Conservation (phyloP, 2,888 invertebrate genomes). For the Tyria jacobaeae region DNA sequence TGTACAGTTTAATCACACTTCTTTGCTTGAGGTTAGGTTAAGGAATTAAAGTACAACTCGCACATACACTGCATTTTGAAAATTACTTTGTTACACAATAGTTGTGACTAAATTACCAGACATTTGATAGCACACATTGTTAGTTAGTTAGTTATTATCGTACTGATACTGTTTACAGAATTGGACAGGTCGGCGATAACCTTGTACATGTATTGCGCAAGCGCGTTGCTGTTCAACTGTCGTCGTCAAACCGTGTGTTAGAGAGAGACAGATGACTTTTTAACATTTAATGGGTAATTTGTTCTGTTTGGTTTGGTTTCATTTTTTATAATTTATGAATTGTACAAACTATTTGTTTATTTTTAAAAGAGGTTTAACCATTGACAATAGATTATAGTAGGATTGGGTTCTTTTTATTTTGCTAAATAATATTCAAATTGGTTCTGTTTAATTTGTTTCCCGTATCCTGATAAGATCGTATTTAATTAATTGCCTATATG, state of each 20-base stretch:
- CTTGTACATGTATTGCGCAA: constrained; percentile 48
- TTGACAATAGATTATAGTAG: too few relatives aligned
- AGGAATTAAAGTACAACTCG: not conserved
- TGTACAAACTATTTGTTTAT: too few relatives aligned
- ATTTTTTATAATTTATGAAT: too few relatives aligned
- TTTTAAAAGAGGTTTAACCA: too few relatives aligned
- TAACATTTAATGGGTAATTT: not conserved
- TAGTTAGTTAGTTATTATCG: not conserved
- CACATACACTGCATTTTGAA: not conserved
- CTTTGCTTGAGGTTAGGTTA: constrained; percentile 31
- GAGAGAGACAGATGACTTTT: constrained; percentile 26
- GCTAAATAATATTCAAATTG: too few relatives aligned
- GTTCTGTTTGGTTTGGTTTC: not conserved
- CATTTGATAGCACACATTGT: not conserved
- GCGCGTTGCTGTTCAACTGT: constrained; percentile 52
- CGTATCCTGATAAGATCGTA: too few relatives aligned
- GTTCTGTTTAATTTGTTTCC: too few relatives aligned
- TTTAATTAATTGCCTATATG: too few relatives aligned
- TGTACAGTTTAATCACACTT: not conserved
- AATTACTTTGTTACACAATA: not conserved
- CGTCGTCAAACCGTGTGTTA: constrained; percentile 4
- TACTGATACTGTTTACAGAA: constrained; percentile 23
- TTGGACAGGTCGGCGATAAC: constrained; percentile 36
- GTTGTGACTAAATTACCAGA: not conserved
- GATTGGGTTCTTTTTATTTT: too few relatives aligned